Base-by-base conservation (phyloP, 2,797 vertebrate species). In the Typhlichthys eigenmanni region DNA sequence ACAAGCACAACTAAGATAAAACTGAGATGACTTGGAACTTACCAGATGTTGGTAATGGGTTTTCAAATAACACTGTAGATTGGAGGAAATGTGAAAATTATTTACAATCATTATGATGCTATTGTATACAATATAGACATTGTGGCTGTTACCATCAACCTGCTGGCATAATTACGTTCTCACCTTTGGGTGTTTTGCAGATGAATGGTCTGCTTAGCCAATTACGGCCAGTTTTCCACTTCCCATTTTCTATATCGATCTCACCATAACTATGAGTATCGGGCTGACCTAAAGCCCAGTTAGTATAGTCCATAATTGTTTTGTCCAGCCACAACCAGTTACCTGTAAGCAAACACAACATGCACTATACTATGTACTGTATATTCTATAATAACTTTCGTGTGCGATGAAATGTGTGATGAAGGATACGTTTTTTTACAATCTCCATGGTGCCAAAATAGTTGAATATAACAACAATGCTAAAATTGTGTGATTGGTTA, bases 121-220 rank as follows among this genome's bases (percentile, higher is more conserved):
- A 8, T 8, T 38, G 34, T 38, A 38, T 38, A 38, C 34, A 38
- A 5, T 38, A 38, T 5, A 8, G 2, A 38, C 34, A 38, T 38
- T 38, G 34, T 38, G 34, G 34, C 34, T 38, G 34, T 38, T 38
- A 38, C 34, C 34, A 38, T 3, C 1, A 55, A 50, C 58, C 16
- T 43, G 13, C 0, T 16, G 10, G n/a, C 19, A 52, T 57, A 58
- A 24, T 24, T 24, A 47, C 32, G 51, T 45, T n/a, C 66, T 62
- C 12, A 90, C 90, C 79, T 87, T 90, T 91, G 11, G 67, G 32
- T 43, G 82, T 85, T 80, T 91, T 55, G 43, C 90, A 91, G 69
- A 91, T 76, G 66, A 85, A 90, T 1, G 73, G 69, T 49, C 66
- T 75, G 60, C 84, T 74, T 0, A 78, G 48, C 89, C 89, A 90